A percentile compares a stretch with the other conserved stretches of the same genome.
Evolutionary conservation across 2,888 invertebrate genomes (phyloP).

Genomic region (Pherbina coryleti): DNA sequence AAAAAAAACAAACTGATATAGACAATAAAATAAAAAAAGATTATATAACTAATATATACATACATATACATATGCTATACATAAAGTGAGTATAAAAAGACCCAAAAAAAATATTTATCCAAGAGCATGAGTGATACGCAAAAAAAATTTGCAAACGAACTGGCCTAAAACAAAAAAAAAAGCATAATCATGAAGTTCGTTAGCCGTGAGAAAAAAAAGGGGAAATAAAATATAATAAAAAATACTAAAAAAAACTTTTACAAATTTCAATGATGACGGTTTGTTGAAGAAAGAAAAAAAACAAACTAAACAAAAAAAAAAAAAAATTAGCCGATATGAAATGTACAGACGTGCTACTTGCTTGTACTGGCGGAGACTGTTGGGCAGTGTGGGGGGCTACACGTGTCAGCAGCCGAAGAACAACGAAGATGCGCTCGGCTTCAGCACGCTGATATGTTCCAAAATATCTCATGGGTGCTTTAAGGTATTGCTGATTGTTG

Average conservation of each 20-base stretch:
- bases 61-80: no score
- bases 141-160: no score
- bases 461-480: neutral
- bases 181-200: constrained; percentile 1
- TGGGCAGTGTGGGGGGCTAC: no score
- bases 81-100: neutral
- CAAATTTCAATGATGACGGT: constrained; percentile 16
- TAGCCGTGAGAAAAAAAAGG: constrained; percentile 13
- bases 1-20: neutral
- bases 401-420: no score
- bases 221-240: neutral
- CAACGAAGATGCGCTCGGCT: neutral
- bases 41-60: neutral
- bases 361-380: neutral
- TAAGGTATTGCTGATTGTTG: neutral
- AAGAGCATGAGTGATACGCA: neutral
- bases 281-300: neutral
- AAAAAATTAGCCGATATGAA: neutral
- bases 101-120: neutral
- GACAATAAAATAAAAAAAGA: neutral
- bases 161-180: no score
- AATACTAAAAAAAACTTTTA: neutral
- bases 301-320: neutral
- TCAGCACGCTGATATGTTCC: neutral
- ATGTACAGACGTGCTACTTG: neutral